Base-by-base conservation (phyloP, 2,888 invertebrate genomes). In the Helobdella robusta region DNA sequence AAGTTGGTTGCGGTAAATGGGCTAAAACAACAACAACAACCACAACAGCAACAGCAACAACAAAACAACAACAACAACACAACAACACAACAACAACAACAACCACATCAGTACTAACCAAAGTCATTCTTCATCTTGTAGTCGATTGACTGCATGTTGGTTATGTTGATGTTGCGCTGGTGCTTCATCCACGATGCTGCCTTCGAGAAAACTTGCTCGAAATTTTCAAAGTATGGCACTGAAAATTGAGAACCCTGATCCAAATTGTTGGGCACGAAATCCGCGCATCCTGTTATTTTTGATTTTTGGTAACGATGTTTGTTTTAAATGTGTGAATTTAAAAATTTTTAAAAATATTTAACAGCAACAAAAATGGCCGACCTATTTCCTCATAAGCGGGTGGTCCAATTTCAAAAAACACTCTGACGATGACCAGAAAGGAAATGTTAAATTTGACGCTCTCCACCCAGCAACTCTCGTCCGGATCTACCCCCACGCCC, bases 401-500 rank as follows among this genome's bases (percentile, higher is more conserved):
- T 1, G 70, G 70, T 18, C 77, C 77, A 8, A 72, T 66, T 15
- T 75, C 68, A 65, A 76, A 77, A 70, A 75, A 77, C 23, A 77
- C 71, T 28, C 76, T 67, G 11, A 77, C 70, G 56, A 71, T 69
- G 58, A 76, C 74, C 35, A 76, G 75, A 34, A 75, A 74, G 46
- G 72, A 73, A 23, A 75, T 65, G 63, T 73, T 72, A 60, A 68
- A 71, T 36, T 73, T 73, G 54, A 70, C 70, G 56, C 73, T 74
- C 60, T 74, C 72, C 66, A 75, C 75, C 59, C 71, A 70, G 69
- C 74, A 75, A 20, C 73, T 72, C 50, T 74, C 74, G 32, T 76
- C 75, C 2, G 77, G 75, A 54, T 76, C 75, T 11, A 75, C 71
- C 52, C 64, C 72, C 28, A 69, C 66, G 4, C 72, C 70, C 46